phyloP scores from a whole-genome alignment of 2,888 invertebrate genomes.

The Diabrotica balteata region DNA sequence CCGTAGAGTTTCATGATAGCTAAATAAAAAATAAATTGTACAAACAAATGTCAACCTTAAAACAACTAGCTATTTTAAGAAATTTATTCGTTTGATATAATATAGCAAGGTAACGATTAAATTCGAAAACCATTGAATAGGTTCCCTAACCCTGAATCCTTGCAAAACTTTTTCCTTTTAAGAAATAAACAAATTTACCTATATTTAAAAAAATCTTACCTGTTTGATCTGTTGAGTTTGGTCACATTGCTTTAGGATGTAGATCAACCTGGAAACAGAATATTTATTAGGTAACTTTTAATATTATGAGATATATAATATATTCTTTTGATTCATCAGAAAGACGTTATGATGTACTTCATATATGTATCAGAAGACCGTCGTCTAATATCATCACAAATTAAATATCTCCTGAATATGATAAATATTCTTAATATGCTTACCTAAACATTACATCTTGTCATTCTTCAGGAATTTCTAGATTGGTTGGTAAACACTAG shows the following conservation, averaged over 20 bases:
- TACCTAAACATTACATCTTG: too few relatives aligned
- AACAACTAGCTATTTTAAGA: not conserved
- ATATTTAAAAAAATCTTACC: too few relatives aligned
- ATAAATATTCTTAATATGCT: too few relatives aligned
- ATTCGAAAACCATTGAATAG: slow-evolving; percentile 32
- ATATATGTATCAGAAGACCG: slow-evolving; percentile 52
- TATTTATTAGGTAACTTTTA: too few relatives aligned
- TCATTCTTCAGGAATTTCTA: too few relatives aligned
- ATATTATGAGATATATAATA: too few relatives aligned
- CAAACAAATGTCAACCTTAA: slow-evolving; percentile 17
- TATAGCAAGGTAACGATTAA: slow-evolving; percentile 37
- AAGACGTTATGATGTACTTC: slow-evolving; percentile 43
- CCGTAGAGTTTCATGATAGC: not conserved
- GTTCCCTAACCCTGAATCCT: slow-evolving; percentile 37
- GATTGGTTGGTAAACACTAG: too few relatives aligned
- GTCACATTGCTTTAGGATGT: too few relatives aligned
- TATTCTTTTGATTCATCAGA: slow-evolving; percentile 19
- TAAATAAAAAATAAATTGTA: slow-evolving; percentile 6
- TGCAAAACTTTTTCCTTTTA: slow-evolving; percentile 7
- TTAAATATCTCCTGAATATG: too few relatives aligned
- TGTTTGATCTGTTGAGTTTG: too few relatives aligned
- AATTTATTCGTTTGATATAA: slow-evolving; percentile 5
- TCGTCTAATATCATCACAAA: slow-evolving; percentile 50
- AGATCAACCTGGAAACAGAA: too few relatives aligned
- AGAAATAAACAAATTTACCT: too few relatives aligned